These are phyloP conservation scores for Gallinago media DNA, from an alignment of 2,113 vertebrate genomes.

Conservation along the genomic window DNA sequence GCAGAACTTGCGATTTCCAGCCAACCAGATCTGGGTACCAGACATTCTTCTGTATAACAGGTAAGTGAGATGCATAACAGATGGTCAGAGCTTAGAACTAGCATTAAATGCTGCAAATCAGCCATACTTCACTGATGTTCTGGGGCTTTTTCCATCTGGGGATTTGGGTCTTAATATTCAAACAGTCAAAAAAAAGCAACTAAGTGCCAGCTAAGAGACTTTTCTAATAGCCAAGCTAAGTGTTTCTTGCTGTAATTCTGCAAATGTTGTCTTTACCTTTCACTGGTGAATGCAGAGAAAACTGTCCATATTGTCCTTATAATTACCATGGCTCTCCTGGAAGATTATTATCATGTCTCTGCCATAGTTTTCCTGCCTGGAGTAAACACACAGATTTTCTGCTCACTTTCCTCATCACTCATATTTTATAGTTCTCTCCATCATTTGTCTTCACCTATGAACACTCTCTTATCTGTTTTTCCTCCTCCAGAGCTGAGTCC, in stretches of 20 bases:
- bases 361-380: background rate
- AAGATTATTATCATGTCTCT: background rate
- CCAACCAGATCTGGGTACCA: slow-evolving; percentile 88
- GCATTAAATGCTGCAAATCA: background rate
- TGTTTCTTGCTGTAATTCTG: background rate
- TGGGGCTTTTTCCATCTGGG: background rate
- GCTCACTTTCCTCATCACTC: background rate
- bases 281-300: background rate
- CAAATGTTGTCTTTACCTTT: background rate
- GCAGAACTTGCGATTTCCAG: slow-evolving; percentile 87
- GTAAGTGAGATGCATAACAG: slow-evolving; percentile 50
- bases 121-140: background rate
- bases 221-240: background rate
- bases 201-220: background rate
- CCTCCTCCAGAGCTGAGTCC: background rate
- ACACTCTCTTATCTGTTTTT: background rate
- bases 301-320: background rate
- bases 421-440: background rate
- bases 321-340: background rate
- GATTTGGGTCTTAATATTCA: background rate
- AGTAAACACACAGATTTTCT: background rate
- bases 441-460: background rate
- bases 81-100: background rate
- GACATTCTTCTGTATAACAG: slow-evolving; percentile 94
- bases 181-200: background rate